Percentiles rank a stretch among this genome's conserved stretches.
Conservation (phyloP, 2,888 invertebrate species). For the Drosophila conformis region DNA sequence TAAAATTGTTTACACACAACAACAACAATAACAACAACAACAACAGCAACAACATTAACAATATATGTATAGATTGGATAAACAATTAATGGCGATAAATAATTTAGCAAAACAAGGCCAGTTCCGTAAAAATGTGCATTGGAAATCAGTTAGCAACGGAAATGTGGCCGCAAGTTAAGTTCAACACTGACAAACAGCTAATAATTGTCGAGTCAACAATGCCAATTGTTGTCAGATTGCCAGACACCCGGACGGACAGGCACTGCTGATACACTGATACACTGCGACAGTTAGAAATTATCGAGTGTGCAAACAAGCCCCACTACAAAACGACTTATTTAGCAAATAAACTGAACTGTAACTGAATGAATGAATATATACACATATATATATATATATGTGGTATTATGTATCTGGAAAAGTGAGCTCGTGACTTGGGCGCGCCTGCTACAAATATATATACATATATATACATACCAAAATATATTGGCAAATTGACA, state of each 20-base stretch:
- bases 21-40: too few relatives aligned
- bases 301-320: constrained; percentile 33
- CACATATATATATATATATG: not conserved
- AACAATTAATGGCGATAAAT: constrained; percentile 15
- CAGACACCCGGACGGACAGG: not conserved
- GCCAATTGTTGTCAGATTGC: constrained; percentile 49
- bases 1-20: constrained; percentile 21
- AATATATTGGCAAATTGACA: constrained; percentile 49
- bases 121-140: constrained; percentile 68
- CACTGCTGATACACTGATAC: not conserved
- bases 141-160: constrained; percentile 72
- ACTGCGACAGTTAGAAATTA: constrained; percentile 11
- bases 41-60: too few relatives aligned
- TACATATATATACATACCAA: not conserved
- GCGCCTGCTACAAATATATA: constrained; percentile 48
- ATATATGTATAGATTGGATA: not conserved
- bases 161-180: constrained; percentile 52
- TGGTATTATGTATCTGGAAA: constrained; percentile 37
- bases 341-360: constrained; percentile 19
- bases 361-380: constrained; percentile 9
- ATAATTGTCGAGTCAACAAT: constrained; percentile 65
- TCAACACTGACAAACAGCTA: constrained; percentile 53
- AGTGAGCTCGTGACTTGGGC: constrained; percentile 52
- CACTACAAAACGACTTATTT: constrained; percentile 16
- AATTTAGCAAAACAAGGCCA: constrained; percentile 56